These are phyloP conservation scores for Platichthys stellatus DNA, from an alignment of 2,113 vertebrate genomes.

Conservation along the genomic window DNA sequence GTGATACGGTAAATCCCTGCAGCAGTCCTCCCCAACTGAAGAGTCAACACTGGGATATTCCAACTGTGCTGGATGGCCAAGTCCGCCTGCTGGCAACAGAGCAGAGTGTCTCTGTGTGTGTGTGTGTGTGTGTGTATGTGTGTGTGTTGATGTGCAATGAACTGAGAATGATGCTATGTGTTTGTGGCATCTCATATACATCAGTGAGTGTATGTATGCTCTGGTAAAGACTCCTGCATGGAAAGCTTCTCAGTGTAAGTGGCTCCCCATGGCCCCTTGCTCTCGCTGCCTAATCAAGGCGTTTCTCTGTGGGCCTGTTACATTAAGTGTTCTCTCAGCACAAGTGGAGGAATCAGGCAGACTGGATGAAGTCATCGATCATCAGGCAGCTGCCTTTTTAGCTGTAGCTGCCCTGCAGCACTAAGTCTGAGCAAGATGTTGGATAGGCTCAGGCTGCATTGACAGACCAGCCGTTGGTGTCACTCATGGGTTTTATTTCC, in stretches of 20 bases:
- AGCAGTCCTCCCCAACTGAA: slow-evolving; percentile 58
- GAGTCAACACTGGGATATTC: slow-evolving; percentile 68
- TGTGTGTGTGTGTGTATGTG: slow-evolving; percentile 14
- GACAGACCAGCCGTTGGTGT: slow-evolving; percentile 20
- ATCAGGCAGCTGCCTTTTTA: slow-evolving; percentile 83
- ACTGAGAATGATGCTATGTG: slow-evolving; percentile 49
- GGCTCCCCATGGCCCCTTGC: slow-evolving; percentile 80
- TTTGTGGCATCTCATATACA: slow-evolving; percentile 52
- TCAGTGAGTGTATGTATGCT: slow-evolving; percentile 41
- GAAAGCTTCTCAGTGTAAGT: slow-evolving; percentile 81
- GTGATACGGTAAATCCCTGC: slow-evolving; percentile 71
- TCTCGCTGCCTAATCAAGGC: slow-evolving; percentile 79
- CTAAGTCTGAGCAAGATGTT: slow-evolving; percentile 35
- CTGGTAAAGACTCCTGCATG: slow-evolving; percentile 72
- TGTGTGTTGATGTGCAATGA: slow-evolving; percentile 24
- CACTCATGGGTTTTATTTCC: slow-evolving; percentile 42
- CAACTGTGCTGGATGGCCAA: slow-evolving; percentile 66
- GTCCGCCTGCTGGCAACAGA: slow-evolving; percentile 60
- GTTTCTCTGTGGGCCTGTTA: slow-evolving; percentile 83
- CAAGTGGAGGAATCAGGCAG: slow-evolving; percentile 84
- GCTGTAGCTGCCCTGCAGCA: slow-evolving; percentile 73
- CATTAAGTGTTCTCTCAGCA: slow-evolving; percentile 85
- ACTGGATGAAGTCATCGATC: slow-evolving; percentile 84
- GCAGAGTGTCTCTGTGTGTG: slow-evolving; percentile 8
- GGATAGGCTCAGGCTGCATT: slow-evolving; percentile 16